These are phyloP conservation scores for Megalops cyprinoides DNA, from an alignment of 2,797 vertebrate species.

Conservation along the genomic window DNA sequence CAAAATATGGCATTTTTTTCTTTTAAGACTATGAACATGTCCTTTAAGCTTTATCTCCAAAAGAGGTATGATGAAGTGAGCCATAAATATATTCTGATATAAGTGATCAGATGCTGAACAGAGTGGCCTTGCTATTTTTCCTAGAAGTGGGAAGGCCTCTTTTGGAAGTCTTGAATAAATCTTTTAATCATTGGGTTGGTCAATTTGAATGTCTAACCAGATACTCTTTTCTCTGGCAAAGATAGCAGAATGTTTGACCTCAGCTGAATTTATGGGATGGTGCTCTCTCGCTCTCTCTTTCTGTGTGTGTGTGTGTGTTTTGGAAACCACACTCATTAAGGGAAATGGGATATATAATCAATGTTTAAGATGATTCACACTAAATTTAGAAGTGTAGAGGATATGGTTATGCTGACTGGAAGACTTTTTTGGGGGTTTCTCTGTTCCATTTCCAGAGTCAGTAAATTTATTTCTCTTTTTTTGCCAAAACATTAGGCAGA, in stretches of 20 bases:
- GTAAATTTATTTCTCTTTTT: conserved; percentile 44
- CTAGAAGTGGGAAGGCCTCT: conserved; percentile 43
- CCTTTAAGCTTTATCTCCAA: background rate
- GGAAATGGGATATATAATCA: conserved; percentile 58
- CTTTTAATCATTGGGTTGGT: conserved; percentile 62
- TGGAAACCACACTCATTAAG: conserved; percentile 62
- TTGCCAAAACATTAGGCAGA: conserved; percentile 46
- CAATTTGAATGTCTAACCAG: conserved; percentile 62
- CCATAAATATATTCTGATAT: conserved; percentile 39
- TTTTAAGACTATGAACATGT: conserved; percentile 11
- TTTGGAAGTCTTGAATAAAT: conserved; percentile 55
- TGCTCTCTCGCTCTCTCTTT: conserved; percentile 25
- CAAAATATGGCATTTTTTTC: background rate
- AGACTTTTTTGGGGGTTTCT: conserved; percentile 40
- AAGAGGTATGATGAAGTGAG: background rate
- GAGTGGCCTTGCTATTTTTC: conserved; percentile 44
- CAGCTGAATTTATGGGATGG: conserved; percentile 58
- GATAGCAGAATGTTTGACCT: conserved; percentile 54
- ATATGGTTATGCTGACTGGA: conserved; percentile 57
- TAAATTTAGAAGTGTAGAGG: conserved; percentile 62
- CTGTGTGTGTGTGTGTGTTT: conserved; percentile 35
- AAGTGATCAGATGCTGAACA: conserved; percentile 48
- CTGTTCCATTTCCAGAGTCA: conserved; percentile 61
- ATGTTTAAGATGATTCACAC: conserved; percentile 55
- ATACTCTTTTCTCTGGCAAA: conserved; percentile 62